A percentile compares a stretch with the other conserved stretches of the same genome.
Conservation (phyloP, 2,888 invertebrate species). For the Cartodere bifasciata region DNA sequence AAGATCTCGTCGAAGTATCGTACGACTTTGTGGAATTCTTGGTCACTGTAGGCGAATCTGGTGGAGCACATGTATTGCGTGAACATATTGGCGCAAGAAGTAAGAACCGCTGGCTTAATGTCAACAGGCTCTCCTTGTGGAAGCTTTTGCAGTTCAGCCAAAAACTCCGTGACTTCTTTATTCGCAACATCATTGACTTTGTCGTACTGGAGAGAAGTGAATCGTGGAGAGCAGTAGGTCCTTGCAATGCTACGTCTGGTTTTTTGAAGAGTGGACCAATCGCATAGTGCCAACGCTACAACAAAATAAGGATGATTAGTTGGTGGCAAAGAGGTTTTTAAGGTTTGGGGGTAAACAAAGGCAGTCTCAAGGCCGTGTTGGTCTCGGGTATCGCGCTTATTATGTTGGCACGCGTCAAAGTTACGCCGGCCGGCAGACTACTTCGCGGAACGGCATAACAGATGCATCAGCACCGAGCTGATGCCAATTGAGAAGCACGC, state of each 20-base stretch:
- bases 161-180: conserved; percentile 49
- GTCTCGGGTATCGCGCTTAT: conserved; percentile 15
- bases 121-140: conserved; percentile 38
- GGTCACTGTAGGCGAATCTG: conserved; percentile 56
- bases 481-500: conserved; percentile 22
- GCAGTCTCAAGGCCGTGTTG: conserved; percentile 24
- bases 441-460: conserved; percentile 17
- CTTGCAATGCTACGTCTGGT: conserved; percentile 65
- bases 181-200: conserved; percentile 59
- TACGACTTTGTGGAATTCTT: conserved; percentile 53
- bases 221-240: conserved; percentile 68
- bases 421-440: conserved; percentile 15
- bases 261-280: conserved; percentile 75
- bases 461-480: conserved; percentile 12
- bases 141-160: conserved; percentile 41
- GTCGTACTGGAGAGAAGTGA: conserved; percentile 56
- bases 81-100: conserved; percentile 75
- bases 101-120: conserved; percentile 58
- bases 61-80: conserved; percentile 77
- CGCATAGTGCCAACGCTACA: conserved; percentile 74
- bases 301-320: too few relatives aligned
- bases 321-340: too few relatives aligned
- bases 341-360: conserved; percentile 23
- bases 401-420: conserved; percentile 22
- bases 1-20: conserved; percentile 72